Evolutionary conservation across 1,140 invertebrate species (phyloP).

Genomic region (Ceratoteleas bidentatus): DNA sequence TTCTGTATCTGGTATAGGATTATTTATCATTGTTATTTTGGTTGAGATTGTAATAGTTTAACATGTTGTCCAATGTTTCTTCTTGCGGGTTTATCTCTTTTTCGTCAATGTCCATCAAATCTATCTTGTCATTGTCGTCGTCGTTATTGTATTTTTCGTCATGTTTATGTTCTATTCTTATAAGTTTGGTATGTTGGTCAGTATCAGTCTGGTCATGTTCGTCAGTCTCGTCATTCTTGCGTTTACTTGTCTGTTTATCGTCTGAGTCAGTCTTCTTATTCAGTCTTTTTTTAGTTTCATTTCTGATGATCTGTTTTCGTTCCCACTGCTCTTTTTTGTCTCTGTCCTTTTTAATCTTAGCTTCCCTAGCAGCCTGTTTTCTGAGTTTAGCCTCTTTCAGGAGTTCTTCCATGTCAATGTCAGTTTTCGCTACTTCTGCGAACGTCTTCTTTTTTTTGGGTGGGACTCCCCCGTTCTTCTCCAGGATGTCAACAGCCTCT

Average conservation of each 20-base stretch:
- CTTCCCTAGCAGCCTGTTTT: neutral
- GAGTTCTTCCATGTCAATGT: neutral
- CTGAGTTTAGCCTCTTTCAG: neutral
- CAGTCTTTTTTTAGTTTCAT: neutral
- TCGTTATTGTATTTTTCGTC: too few species aligned
- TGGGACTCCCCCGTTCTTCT: conserved; percentile 4
- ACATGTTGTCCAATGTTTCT: too few species aligned
- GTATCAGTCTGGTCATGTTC: too few species aligned
- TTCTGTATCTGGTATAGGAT: too few species aligned
- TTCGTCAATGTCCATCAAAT: neutral
- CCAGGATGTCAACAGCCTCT: neutral
- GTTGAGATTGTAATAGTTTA: too few species aligned
- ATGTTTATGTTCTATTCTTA: neutral
- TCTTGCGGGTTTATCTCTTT: too few species aligned
- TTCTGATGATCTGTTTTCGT: neutral
- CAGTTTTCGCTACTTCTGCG: neutral
- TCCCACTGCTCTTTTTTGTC: neutral
- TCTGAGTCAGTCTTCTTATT: neutral
- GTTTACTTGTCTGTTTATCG: neutral
- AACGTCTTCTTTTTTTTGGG: neutral
- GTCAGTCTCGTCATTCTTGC: neutral
- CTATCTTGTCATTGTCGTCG: too few species aligned
- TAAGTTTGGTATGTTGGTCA: neutral
- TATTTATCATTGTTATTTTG: too few species aligned
- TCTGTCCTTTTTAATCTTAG: neutral